Percentiles rank a stretch among this genome's conserved stretches.
Evolutionary conservation across 1,140 invertebrate genomes (phyloP).

Genomic region (Doryteuthis pealeii): DNA sequence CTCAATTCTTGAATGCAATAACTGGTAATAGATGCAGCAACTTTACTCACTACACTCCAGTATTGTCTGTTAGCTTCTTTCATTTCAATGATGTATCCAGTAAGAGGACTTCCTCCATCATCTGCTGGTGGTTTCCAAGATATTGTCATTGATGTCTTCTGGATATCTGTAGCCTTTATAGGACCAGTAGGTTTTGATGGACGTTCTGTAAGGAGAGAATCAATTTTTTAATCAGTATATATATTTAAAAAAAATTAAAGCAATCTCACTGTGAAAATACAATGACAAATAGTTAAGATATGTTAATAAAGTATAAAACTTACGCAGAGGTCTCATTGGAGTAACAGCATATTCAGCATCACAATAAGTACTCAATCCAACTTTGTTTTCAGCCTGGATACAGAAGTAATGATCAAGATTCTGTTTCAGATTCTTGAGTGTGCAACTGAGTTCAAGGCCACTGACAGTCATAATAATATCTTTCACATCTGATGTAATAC

Average conservation of each 20-base stretch:
- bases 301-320: slow-evolving; percentile 54
- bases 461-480: neutral
- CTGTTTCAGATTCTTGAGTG: slow-evolving; percentile 65
- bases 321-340: slow-evolving; percentile 88
- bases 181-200: slow-evolving; percentile 13
- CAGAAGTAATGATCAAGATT: slow-evolving; percentile 37
- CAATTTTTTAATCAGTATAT: too few species aligned
- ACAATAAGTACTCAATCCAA: slow-evolving; percentile 67
- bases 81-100: slow-evolving; percentile 92
- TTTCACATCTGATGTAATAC: slow-evolving; percentile 18
- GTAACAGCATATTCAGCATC: slow-evolving; percentile 22
- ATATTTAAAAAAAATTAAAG: neutral
- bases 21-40: slow-evolving; percentile 23
- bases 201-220: neutral
- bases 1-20: slow-evolving; percentile 32
- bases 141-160: slow-evolving; percentile 86
- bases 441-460: neutral
- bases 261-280: neutral
- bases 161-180: slow-evolving; percentile 77
- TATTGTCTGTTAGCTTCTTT: slow-evolving; percentile 68
- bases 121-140: slow-evolving; percentile 84
- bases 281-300: neutral
- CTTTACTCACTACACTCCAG: slow-evolving; percentile 32
- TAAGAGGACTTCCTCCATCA: slow-evolving; percentile 85
- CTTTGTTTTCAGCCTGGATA: slow-evolving; percentile 89